Conservation (phyloP, 2,113 vertebrate species). For the Clarias batrachus region DNA sequence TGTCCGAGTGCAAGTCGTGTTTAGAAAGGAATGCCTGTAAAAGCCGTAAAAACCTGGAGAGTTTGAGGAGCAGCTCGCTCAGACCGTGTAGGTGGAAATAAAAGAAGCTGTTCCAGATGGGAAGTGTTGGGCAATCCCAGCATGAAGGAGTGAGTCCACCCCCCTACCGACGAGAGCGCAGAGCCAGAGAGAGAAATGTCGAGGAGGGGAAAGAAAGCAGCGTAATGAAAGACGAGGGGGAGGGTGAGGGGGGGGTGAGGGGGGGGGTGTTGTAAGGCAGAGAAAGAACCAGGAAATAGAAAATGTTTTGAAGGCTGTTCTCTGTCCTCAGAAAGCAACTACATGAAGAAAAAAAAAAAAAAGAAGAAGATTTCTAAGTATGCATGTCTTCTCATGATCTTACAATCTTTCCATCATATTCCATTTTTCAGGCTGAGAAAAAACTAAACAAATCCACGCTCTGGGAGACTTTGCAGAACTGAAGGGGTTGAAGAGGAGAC, state of each 20-base stretch:
- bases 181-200: constrained; percentile 26
- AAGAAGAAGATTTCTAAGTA: not conserved
- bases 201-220: constrained; percentile 56
- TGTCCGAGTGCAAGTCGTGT: not conserved
- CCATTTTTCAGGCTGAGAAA: not conserved
- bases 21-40: constrained; percentile 43
- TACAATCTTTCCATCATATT: no score
- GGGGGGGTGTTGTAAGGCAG: constrained; percentile 48
- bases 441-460: not conserved
- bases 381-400: not conserved
- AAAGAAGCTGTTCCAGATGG: constrained; percentile 69
- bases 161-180: constrained; percentile 19
- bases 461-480: not conserved
- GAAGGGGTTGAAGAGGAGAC: not conserved
- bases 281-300: constrained; percentile 20
- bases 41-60: constrained; percentile 56
- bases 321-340: not conserved
- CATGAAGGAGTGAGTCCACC: constrained; percentile 60
- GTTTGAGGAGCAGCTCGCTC: constrained; percentile 52
- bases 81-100: constrained; percentile 52
- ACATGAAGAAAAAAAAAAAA: not conserved
- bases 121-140: constrained; percentile 62
- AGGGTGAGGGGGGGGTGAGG: constrained; percentile 14
- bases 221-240: not conserved
- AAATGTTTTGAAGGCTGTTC: not conserved